A percentile compares a stretch with the other conserved stretches of the same genome.
Conservation (phyloP, 2,113 vertebrate species). For the Pseudorasbora parva region DNA sequence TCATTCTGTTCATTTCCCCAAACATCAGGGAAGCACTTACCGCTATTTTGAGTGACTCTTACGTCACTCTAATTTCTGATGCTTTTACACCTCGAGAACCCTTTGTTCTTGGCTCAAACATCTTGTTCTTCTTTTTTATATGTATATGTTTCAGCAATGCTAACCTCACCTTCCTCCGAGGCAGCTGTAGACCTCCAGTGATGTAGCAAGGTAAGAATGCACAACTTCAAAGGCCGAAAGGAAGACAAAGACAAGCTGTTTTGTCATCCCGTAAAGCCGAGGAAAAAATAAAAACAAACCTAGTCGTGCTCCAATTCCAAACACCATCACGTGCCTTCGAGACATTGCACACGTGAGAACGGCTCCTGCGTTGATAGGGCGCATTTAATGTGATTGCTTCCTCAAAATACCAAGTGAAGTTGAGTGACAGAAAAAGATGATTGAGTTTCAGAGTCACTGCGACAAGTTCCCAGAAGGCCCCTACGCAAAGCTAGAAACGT, state of each 20-base stretch:
- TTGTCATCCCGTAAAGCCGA: conserved; percentile 72
- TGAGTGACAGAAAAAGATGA: conserved; percentile 44
- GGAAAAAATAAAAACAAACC: background rate
- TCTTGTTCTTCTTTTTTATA: conserved; percentile 29
- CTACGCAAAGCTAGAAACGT: conserved; percentile 7
- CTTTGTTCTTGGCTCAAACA: conserved; percentile 36
- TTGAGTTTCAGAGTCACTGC: conserved; percentile 54
- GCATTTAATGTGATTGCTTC: conserved; percentile 45
- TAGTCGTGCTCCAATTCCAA: conserved; percentile 22
- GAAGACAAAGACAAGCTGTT: conserved; percentile 71
- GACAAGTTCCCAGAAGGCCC: conserved; percentile 59
- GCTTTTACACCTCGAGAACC: conserved; percentile 35
- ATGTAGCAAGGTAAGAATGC: conserved; percentile 77
- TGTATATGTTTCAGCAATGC: background rate
- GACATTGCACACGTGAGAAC: conserved; percentile 63
- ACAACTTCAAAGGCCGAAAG: conserved; percentile 71
- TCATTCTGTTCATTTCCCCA: conserved; percentile 43
- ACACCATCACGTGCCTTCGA: conserved; percentile 57
- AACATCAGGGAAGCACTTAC: conserved; percentile 39
- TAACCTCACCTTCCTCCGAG: conserved; percentile 57
- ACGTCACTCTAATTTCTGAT: conserved; percentile 32
- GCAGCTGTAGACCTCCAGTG: conserved; percentile 72
- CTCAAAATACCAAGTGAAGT: background rate
- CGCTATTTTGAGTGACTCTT: conserved; percentile 39
- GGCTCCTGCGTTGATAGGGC: conserved; percentile 23